These are phyloP conservation scores for Glyphotaelius pellucidus DNA, from an alignment of 2,888 invertebrate species.

Conservation along the genomic window DNA sequence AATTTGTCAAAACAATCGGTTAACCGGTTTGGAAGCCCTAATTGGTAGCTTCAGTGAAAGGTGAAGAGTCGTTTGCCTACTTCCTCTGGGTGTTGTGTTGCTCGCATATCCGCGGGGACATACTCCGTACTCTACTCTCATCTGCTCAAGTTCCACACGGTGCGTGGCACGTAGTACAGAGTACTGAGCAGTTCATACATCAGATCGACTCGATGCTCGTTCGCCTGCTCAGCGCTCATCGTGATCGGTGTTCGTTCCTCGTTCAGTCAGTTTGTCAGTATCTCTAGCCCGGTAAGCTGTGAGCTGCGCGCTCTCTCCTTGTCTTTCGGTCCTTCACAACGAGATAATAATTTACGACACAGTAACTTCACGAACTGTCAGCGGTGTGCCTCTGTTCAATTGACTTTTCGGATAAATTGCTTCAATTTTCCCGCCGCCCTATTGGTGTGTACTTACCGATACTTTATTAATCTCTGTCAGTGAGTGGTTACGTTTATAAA, in stretches of 20 bases:
- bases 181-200: too few relatives aligned
- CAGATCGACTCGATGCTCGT: background rate
- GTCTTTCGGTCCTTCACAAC: too few relatives aligned
- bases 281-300: background rate
- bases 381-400: conserved; percentile 35
- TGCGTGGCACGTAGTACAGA: background rate
- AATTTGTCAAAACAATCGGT: background rate
- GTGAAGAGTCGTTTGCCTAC: conserved; percentile 36
- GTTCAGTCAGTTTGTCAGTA: background rate
- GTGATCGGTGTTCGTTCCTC: background rate
- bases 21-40: background rate
- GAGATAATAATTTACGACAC: conserved; percentile 26
- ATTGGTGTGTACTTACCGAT: background rate
- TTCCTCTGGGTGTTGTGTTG: conserved; percentile 12
- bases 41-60: conserved; percentile 14
- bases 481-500: background rate
- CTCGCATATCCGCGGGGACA: background rate
- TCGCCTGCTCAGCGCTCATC: background rate
- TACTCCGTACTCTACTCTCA: background rate
- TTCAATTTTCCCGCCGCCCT: background rate
- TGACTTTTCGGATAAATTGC: conserved; percentile 26
- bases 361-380: conserved; percentile 30
- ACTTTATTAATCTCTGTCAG: background rate
- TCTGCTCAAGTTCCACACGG: background rate
- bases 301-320: background rate